These are phyloP conservation scores for Boloria euphrosyne DNA, from an alignment of 2,888 invertebrate genomes.

Conservation along the genomic window DNA sequence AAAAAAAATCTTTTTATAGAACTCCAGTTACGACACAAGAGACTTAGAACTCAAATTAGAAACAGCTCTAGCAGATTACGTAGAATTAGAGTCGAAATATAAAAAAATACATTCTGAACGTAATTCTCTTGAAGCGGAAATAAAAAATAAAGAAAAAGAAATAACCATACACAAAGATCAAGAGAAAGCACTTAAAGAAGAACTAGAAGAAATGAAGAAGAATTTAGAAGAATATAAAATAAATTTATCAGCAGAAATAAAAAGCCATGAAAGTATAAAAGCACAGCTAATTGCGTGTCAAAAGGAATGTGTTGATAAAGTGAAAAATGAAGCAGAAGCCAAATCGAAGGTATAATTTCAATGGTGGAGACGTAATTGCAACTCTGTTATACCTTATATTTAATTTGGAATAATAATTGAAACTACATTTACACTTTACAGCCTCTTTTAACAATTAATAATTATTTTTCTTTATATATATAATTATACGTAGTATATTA, in stretches of 20 bases:
- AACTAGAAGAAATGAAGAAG: conserved; percentile 54
- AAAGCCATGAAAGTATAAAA: conserved; percentile 62
- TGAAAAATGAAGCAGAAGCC: conserved; percentile 70
- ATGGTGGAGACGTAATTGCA: too few species aligned
- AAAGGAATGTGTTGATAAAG: conserved; percentile 59
- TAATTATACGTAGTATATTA: too few species aligned
- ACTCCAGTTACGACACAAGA: conserved; percentile 76
- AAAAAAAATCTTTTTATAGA: conserved; percentile 45
- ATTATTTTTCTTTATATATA: too few species aligned
- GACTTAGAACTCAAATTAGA: conserved; percentile 80
- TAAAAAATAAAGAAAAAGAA: conserved; percentile 71
- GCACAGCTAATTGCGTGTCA: conserved; percentile 56
- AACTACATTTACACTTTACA: too few species aligned
- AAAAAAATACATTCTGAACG: conserved; percentile 58
- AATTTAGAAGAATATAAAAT: conserved; percentile 61
- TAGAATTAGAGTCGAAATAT: conserved; percentile 72
- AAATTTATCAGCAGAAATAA: conserved; percentile 61
- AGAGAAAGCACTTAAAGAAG: conserved; percentile 57
- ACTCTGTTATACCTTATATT: too few species aligned
- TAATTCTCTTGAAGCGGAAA: conserved; percentile 52
- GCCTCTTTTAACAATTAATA: too few species aligned
- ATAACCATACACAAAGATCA: conserved; percentile 69
- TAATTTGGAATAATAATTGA: too few species aligned
- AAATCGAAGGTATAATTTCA: conserved; percentile 62
- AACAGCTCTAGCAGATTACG: conserved; percentile 76